These are phyloP conservation scores for Mus spicilegus DNA, from an alignment of 2,113 vertebrate genomes.

Conservation along the genomic window DNA sequence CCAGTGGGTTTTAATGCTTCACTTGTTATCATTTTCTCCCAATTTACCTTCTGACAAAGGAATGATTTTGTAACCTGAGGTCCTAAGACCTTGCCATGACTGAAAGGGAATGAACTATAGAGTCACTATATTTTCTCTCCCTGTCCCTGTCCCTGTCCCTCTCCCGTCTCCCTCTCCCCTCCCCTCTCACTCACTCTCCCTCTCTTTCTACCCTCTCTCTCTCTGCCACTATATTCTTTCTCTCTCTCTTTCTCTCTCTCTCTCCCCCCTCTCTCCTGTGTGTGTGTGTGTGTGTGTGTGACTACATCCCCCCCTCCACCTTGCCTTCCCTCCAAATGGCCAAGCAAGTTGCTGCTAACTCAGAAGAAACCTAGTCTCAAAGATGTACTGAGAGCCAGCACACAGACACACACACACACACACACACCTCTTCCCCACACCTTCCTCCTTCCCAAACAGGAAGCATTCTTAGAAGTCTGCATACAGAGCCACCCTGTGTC, in stretches of 20 bases:
- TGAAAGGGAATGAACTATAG: slow-evolving; percentile 1
- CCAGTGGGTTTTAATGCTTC: neutral
- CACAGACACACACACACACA: neutral
- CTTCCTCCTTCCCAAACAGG: neutral
- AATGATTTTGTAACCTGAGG: slow-evolving; percentile 30
- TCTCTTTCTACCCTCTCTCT: neutral
- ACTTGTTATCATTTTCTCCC: neutral
- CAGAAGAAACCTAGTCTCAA: slow-evolving; percentile 33
- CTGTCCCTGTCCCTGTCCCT: neutral
- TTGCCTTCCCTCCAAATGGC: neutral
- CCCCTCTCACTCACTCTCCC: neutral
- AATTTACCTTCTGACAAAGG: slow-evolving; percentile 23
- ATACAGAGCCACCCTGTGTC: neutral
- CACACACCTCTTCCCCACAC: neutral
- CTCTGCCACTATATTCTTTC: too few species aligned
- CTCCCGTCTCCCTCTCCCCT: neutral
- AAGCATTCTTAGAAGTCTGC: neutral
- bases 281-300: neutral
- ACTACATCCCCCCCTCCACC: neutral
- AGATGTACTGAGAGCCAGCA: neutral
- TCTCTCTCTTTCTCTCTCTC: too few species aligned
- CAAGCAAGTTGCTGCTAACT: neutral
- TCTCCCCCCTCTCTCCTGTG: too few species aligned
- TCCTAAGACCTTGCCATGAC: neutral
- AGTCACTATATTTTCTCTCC: neutral